Base-by-base conservation (phyloP, 2,797 vertebrate species). In the Dermochelys coriacea region DNA sequence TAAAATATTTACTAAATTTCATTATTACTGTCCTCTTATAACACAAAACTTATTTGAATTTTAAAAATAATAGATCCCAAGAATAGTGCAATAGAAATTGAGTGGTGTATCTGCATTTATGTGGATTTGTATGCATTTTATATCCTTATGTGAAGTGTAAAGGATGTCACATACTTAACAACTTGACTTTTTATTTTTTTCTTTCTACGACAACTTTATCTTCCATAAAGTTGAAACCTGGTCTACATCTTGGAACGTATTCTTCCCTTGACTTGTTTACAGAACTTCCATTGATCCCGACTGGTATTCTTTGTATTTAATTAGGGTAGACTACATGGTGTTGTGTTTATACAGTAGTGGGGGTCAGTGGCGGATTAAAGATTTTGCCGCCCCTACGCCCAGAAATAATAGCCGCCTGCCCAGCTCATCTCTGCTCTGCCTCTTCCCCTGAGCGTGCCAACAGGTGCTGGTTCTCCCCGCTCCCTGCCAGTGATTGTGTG, bases 181-280 rank as follows among this genome's bases (percentile, higher is more conserved):
- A 89, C 64, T 1, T 77, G 68, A 81, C 64, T 78, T 61, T 27
- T 74, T 64, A 2, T 11, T 49, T 0, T 23, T 49, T 25, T 2
- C 29, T 79, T 92, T 84, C 86, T 9, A 15, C 82, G 87, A 54
- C 49, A 57, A 71, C 94, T 95, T 95, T 31, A 79, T 27, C 87
- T 37, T 19, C 80, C 94, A 91, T 86, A 93, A 34, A 96, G 95
- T 95, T 94, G 80, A 93, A 45, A 91, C 93, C 91, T 95, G 96
- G 95, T 11, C 55, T 25, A 95, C 89, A 95, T 96, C 96, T 96
- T 91, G 27, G 80, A 94, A 91, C 83, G n/a, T 93, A 90, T 84
- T 93, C 82, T 95, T 84, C 59, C 74, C 90, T 95, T 95, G 86
- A 23, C 94, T 86, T 94, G 94, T 95, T 82, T 92, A 93, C 94